Conservation (phyloP, 2,888 invertebrate genomes). For the Saturnia pavonia region DNA sequence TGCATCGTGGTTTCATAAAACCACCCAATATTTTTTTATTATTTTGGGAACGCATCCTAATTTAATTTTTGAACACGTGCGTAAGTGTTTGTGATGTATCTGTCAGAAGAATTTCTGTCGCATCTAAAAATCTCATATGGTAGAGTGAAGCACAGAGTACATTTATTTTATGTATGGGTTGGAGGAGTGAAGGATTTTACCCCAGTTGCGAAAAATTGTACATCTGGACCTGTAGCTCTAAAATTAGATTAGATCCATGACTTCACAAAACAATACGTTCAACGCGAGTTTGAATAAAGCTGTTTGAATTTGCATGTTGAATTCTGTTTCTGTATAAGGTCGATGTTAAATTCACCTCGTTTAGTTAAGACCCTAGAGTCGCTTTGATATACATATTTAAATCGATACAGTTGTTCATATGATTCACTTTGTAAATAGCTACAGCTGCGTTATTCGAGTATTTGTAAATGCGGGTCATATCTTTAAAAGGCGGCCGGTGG, state of each 20-base stretch:
- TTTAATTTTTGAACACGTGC: not conserved
- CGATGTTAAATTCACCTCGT: not conserved
- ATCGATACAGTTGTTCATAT: constrained; percentile 13
- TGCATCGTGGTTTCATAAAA: too few relatives aligned
- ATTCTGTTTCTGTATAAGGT: constrained; percentile 4
- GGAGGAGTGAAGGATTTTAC: not conserved
- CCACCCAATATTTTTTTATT: too few relatives aligned
- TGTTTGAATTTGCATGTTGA: constrained; percentile 8
- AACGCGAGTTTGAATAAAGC: not conserved
- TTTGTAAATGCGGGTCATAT: constrained; percentile 21
- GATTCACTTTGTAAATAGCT: constrained; percentile 19
- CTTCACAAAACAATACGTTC: not conserved
- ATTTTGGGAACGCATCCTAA: not conserved
- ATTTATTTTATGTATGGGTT: too few relatives aligned
- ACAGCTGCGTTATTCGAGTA: constrained; percentile 16
- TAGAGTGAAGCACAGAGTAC: too few relatives aligned
- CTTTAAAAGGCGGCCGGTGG: constrained; percentile 4
- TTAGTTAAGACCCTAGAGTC: not conserved
- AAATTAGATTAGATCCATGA: not conserved
- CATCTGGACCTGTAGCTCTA: not conserved
- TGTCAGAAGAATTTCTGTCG: not conserved
- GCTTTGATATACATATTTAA: constrained; percentile 17
- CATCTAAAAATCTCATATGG: not conserved
- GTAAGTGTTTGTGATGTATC: not conserved
- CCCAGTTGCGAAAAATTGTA: not conserved